phyloP scores from a whole-genome alignment of 2,888 invertebrate species.

The Machimus atricapillus region DNA sequence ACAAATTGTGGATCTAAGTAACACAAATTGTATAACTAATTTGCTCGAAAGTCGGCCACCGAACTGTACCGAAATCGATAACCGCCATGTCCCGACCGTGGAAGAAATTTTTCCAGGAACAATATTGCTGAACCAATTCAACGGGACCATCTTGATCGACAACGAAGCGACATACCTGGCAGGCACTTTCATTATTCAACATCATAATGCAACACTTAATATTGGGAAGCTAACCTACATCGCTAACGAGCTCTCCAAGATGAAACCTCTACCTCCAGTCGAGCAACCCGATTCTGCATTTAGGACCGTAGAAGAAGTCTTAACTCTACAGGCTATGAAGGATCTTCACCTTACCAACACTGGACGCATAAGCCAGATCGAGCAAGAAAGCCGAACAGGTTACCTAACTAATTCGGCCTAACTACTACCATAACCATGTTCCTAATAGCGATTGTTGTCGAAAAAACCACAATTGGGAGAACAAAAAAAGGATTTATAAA shows the following conservation, averaged over 20 bases:
- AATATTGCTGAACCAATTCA: background rate
- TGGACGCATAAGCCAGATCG: background rate
- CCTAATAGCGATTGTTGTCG: too few species aligned
- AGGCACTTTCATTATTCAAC: background rate
- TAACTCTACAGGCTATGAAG: background rate
- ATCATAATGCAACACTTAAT: background rate
- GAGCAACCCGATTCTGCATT: background rate
- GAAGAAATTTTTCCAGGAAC: background rate
- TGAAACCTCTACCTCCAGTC: background rate
- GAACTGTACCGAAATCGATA: background rate
- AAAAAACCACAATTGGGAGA: too few species aligned
- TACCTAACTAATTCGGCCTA: too few species aligned
- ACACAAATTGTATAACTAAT: background rate
- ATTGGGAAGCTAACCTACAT: background rate
- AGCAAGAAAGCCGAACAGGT: too few species aligned
- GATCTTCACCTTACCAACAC: background rate
- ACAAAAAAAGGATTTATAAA: too few species aligned
- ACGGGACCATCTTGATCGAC: background rate
- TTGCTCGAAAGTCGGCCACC: background rate
- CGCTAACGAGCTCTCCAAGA: background rate
- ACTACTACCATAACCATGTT: too few species aligned
- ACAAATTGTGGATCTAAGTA: background rate
- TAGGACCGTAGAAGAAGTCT: background rate
- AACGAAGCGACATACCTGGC: background rate
- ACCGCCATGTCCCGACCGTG: background rate